Evolutionary conservation across 2,888 invertebrate species (phyloP).

Genomic region (Himalopsyche tibetana): DNA sequence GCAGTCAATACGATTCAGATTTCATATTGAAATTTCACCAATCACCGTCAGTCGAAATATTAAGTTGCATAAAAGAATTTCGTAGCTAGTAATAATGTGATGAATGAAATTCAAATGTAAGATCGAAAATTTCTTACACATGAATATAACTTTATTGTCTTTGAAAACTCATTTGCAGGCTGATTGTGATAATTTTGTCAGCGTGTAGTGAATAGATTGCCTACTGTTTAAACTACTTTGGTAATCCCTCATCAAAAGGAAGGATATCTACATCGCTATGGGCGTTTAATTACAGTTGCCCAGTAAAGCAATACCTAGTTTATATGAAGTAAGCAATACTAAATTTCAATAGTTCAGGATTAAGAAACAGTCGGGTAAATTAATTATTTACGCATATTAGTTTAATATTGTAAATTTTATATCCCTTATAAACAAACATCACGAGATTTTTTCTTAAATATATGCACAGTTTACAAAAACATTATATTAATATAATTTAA

Average conservation of each 20-base stretch:
- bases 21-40: too few relatives aligned
- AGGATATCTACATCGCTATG: neutral
- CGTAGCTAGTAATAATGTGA: too few relatives aligned
- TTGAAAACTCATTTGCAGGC: slow-evolving; percentile 3
- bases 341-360: neutral
- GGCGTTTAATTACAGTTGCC: neutral
- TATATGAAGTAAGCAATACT: neutral
- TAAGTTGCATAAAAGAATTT: too few relatives aligned
- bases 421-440: too few relatives aligned
- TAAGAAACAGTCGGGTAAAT: neutral
- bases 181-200: neutral
- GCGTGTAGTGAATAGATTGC: neutral
- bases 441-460: too few relatives aligned
- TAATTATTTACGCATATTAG: neutral
- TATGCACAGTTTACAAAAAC: too few relatives aligned
- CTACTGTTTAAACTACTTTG: neutral
- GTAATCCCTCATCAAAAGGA: neutral
- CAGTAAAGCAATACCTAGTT: neutral
- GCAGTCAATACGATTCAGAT: too few relatives aligned
- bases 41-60: too few relatives aligned
- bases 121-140: neutral
- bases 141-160: neutral
- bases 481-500: too few relatives aligned
- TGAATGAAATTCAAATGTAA: too few relatives aligned
- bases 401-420: too few relatives aligned